These are phyloP conservation scores for Hemibagrus guttatus DNA, from an alignment of 2,797 vertebrate species.

Conservation along the genomic window DNA sequence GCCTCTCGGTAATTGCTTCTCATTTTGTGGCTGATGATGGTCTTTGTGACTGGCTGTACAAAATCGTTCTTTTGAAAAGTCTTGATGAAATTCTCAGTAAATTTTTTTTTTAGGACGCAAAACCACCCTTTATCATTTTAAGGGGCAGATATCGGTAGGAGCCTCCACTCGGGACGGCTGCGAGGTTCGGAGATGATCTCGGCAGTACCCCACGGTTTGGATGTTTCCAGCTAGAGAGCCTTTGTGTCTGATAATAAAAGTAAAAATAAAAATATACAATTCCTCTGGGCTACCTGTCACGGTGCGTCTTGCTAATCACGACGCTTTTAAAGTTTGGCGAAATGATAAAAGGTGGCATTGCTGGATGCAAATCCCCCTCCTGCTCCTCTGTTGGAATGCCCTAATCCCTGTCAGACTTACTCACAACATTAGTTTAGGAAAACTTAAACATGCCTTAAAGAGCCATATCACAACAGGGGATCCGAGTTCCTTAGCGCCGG, in stretches of 20 bases:
- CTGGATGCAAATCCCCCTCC: neutral
- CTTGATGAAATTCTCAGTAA: constrained; percentile 54
- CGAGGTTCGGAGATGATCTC: neutral
- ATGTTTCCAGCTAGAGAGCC: neutral
- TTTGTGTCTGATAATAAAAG: constrained; percentile 10
- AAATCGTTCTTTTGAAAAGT: constrained; percentile 67
- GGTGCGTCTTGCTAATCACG: neutral
- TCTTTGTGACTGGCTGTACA: constrained; percentile 68
- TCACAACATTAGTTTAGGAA: neutral
- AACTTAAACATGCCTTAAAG: constrained; percentile 31
- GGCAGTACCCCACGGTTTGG: neutral
- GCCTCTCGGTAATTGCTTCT: constrained; percentile 67
- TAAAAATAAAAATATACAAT: constrained; percentile 19
- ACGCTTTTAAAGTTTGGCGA: neutral
- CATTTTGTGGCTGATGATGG: constrained; percentile 59
- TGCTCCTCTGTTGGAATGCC: neutral
- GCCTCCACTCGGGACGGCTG: neutral
- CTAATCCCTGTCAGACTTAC: constrained; percentile 15
- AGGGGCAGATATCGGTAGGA: neutral
- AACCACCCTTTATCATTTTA: constrained; percentile 31
- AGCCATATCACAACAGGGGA: neutral
- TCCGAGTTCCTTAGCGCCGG: neutral
- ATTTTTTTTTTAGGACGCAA: constrained; percentile 33
- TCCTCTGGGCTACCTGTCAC: constrained; percentile 9
- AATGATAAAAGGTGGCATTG: constrained; percentile 21